Conservation (phyloP, 35 echinoderm and acorn worm species). For the Ophiothrix spiculata region DNA sequence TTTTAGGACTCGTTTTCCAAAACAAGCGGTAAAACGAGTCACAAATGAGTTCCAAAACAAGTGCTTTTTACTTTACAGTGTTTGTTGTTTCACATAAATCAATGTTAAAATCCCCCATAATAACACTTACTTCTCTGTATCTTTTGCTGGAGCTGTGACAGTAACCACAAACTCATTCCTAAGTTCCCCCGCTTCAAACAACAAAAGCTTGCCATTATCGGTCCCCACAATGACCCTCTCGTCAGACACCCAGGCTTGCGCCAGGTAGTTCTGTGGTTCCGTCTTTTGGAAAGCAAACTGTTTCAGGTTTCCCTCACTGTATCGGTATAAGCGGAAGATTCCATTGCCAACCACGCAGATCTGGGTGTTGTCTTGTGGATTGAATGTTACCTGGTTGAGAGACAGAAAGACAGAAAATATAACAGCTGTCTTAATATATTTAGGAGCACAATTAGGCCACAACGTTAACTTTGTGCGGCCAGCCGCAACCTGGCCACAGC, state of each 20-base stretch:
- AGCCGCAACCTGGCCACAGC: too few relatives aligned
- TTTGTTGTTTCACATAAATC: too few relatives aligned
- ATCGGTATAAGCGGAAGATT: conserved; percentile 98
- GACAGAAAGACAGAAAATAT: too few relatives aligned
- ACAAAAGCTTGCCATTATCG: conserved; percentile 75
- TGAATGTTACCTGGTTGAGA: conserved; percentile 91
- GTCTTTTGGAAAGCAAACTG: conserved; percentile 99
- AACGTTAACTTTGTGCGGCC: too few relatives aligned
- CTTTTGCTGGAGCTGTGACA: conserved; percentile 45
- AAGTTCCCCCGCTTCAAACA: conserved; percentile 95
- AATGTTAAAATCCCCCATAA: too few relatives aligned
- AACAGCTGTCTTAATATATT: too few relatives aligned
- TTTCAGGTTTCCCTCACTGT: conserved; percentile 97
- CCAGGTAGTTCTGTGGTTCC: conserved; percentile 96
- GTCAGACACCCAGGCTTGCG: conserved; percentile 95
- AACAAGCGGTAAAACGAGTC: too few relatives aligned
- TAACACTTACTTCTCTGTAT: conserved; percentile 62
- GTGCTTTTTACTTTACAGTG: too few relatives aligned
- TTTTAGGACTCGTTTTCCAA: too few relatives aligned
- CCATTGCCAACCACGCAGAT: conserved; percentile 94
- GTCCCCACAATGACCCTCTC: conserved; percentile 97
- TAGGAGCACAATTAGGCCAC: too few relatives aligned
- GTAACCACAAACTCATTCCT: conserved; percentile 74
- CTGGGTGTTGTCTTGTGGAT: conserved; percentile 99
- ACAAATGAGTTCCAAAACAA: too few relatives aligned